Evolutionary conservation across 30 jellyfish, hydroid and myxozoan genomes (phyloP).

Genomic region (Aurelia sp.): DNA sequence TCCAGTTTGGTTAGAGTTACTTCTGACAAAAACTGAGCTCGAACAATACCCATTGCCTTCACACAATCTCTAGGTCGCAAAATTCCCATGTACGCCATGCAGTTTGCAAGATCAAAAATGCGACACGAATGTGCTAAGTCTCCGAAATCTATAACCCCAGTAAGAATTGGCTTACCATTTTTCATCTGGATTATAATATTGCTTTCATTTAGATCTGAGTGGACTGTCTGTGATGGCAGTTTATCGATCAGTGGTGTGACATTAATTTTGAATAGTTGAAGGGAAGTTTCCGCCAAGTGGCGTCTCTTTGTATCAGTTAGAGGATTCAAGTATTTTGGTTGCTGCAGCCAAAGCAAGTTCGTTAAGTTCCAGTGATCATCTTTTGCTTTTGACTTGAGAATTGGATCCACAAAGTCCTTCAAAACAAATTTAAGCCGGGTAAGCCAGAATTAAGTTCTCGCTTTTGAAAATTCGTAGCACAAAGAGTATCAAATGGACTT

Average conservation of each 20-base stretch:
- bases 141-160: conserved; percentile 65
- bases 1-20: neutral
- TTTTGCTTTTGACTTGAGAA: conserved; percentile 15
- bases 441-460: too few relatives aligned
- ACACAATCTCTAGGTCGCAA: neutral
- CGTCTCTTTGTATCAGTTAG: conserved; percentile 3
- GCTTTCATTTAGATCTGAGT: conserved; percentile 33
- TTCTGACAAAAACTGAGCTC: conserved; percentile 22
- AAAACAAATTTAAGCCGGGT: neutral
- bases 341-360: conserved; percentile 20
- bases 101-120: conserved; percentile 37
- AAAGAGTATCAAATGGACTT: too few relatives aligned
- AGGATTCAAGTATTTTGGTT: conserved; percentile 46
- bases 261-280: conserved; percentile 21
- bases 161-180: neutral
- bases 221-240: conserved; percentile 50
- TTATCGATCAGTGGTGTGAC: conserved; percentile 25
- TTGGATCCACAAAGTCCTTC: conserved; percentile 48
- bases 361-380: conserved; percentile 46
- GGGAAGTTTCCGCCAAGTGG: neutral
- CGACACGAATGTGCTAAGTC: conserved; percentile 39
- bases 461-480: too few relatives aligned
- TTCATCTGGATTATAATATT: conserved; percentile 1
- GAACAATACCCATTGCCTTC: conserved; percentile 16
- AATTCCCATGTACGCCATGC: conserved; percentile 49